phyloP scores from a whole-genome alignment of 2,113 vertebrate species.

The Orthochromis indermauri region DNA sequence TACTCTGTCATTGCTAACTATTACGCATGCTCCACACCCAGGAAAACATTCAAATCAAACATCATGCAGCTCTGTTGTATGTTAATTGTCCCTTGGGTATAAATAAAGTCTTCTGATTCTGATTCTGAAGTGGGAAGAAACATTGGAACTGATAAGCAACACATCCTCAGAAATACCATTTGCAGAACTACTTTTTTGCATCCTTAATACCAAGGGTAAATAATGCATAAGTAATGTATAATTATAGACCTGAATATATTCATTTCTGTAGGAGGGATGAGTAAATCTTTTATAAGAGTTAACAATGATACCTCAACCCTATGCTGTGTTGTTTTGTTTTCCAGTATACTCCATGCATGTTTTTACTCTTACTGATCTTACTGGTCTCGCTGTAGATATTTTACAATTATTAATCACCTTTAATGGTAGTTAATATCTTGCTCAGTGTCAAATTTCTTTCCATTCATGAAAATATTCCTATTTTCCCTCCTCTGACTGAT shows the following conservation, averaged over 20 bases:
- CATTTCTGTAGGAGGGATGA: neutral
- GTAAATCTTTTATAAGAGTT: neutral
- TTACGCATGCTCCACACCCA: neutral
- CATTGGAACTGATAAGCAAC: neutral
- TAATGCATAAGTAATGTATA: neutral
- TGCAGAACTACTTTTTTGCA: neutral
- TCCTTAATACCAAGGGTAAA: neutral
- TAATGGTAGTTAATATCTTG: neutral
- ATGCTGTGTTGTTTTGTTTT: neutral
- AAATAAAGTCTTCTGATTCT: neutral
- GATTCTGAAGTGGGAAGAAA: neutral
- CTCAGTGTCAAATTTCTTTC: neutral
- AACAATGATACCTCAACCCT: neutral
- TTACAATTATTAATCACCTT: neutral
- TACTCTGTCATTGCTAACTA: neutral
- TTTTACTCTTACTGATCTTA: neutral
- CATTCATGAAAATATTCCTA: neutral
- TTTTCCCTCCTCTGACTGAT: neutral
- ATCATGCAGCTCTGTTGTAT: fast-evolving
- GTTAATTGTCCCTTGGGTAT: neutral
- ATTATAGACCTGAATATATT: neutral
- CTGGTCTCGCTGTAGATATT: neutral
- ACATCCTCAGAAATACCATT: neutral
- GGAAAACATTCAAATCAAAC: neutral
- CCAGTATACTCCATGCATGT: neutral